Conservation (phyloP, 1,140 invertebrate species). For the Asbolus verrucosus region DNA sequence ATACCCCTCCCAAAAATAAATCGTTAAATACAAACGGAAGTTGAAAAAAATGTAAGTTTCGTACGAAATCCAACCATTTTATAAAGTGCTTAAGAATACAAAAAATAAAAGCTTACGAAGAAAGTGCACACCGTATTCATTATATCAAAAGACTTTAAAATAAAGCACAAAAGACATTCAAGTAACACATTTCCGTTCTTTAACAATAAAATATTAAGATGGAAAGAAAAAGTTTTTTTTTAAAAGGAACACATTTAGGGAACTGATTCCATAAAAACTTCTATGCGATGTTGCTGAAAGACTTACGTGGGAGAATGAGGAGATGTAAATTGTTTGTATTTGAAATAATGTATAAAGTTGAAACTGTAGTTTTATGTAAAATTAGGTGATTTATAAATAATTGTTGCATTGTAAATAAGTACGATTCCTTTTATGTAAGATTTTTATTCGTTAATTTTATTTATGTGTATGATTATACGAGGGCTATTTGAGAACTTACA, state of each 20-base stretch:
- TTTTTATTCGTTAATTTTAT: no score
- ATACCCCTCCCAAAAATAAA: neutral
- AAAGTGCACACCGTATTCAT: constrained; percentile 1
- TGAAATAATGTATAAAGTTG: no score
- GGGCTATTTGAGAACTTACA: no score
- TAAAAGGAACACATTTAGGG: no score
- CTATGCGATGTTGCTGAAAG: neutral
- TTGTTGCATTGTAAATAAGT: no score
- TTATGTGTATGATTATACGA: no score
- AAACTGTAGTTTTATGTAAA: neutral
- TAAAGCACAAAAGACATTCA: neutral
- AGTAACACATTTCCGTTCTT: neutral
- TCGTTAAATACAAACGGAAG: neutral
- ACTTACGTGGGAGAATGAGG: neutral
- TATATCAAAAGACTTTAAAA: constrained; percentile 2
- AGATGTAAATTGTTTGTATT: no score
- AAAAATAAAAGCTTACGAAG: neutral
- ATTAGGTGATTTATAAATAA: no score
- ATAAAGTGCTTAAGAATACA: neutral
- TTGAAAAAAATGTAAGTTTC: neutral
- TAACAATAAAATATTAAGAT: neutral
- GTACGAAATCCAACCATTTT: neutral
- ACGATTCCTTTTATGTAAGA: no score
- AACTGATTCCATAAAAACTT: constrained; percentile 2
- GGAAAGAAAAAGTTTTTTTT: neutral